A percentile compares a stretch with the other conserved stretches of the same genome.
phyloP scores from a whole-genome alignment of 2,797 vertebrate species.

The Gadopsis bispinosus region DNA sequence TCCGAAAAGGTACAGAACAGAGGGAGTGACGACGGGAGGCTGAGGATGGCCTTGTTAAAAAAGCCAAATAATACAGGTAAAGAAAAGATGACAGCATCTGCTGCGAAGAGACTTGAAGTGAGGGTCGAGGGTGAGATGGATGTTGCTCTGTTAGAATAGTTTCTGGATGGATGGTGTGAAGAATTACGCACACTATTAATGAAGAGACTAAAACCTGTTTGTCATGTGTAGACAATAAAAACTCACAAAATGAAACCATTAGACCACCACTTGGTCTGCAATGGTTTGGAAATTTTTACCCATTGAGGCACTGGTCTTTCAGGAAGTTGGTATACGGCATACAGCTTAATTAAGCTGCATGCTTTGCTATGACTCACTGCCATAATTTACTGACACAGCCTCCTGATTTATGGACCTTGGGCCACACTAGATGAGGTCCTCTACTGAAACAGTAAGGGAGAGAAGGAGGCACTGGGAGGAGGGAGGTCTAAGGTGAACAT shows the following conservation, averaged over 20 bases:
- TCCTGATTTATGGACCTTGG: conserved; percentile 61
- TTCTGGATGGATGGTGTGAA: conserved; percentile 2
- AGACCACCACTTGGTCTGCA: conserved; percentile 16
- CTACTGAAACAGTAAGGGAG: conserved; percentile 40
- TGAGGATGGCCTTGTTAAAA: not conserved
- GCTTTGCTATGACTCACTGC: conserved; percentile 61
- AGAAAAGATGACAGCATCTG: not conserved
- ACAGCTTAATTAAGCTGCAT: conserved; percentile 53
- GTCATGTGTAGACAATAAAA: conserved; percentile 40
- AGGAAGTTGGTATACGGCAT: conserved; percentile 35
- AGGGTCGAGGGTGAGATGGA: not conserved
- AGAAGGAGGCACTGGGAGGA: conserved; percentile 17
- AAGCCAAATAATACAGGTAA: not conserved
- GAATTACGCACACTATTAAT: conserved; percentile 4
- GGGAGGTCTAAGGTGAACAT: conserved; percentile 55
- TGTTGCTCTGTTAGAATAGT: not conserved
- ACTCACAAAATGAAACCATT: conserved; percentile 41
- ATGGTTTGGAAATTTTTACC: conserved; percentile 27
- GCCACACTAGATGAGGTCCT: conserved; percentile 63
- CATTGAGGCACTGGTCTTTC: conserved; percentile 36
- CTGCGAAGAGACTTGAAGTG: not conserved
- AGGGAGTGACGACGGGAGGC: not conserved
- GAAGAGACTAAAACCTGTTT: conserved; percentile 31
- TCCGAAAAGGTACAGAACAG: conserved; percentile 92
- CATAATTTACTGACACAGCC: conserved; percentile 55